Evolutionary conservation across 2,888 invertebrate genomes (phyloP).

Genomic region (Acleris literana): DNA sequence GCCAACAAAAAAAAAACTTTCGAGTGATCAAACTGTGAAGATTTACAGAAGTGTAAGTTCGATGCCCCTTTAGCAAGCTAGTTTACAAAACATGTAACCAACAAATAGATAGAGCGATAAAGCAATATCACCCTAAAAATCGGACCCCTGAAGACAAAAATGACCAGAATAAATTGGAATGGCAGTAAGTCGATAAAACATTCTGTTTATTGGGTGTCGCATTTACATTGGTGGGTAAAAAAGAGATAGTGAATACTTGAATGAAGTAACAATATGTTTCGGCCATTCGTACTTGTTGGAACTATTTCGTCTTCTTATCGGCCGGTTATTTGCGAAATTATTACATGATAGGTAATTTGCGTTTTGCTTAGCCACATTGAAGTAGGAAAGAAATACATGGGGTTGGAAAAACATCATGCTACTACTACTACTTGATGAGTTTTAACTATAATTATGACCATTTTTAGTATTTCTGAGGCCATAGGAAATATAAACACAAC

Average conservation of each 20-base stretch:
- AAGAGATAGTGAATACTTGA: slow-evolving; percentile 71
- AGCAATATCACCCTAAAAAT: slow-evolving; percentile 70
- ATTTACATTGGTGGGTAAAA: slow-evolving; percentile 79
- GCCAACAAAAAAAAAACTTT: too few species aligned
- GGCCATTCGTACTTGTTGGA: slow-evolving; percentile 18
- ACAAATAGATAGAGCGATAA: slow-evolving; percentile 68
- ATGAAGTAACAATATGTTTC: slow-evolving; percentile 58
- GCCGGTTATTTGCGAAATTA: slow-evolving; percentile 2
- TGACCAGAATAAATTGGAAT: slow-evolving; percentile 83
- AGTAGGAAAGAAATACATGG: not conserved
- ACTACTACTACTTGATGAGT: too few species aligned
- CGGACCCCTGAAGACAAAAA: slow-evolving; percentile 80
- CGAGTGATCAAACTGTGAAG: too few species aligned
- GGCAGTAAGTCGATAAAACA: slow-evolving; percentile 81
- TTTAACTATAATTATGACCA: too few species aligned
- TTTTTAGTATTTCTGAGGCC: too few species aligned
- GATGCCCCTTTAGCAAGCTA: slow-evolving; percentile 12
- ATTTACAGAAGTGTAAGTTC: slow-evolving; percentile 1
- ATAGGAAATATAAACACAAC: too few species aligned
- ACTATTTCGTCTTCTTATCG: slow-evolving; percentile 16
- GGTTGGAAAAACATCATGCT: too few species aligned
- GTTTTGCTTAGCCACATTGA: not conserved
- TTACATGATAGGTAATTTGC: not conserved
- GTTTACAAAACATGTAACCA: slow-evolving; percentile 25
- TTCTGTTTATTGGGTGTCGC: slow-evolving; percentile 83